Conservation (phyloP, 2,888 invertebrate species). For the Sesamia inferens region DNA sequence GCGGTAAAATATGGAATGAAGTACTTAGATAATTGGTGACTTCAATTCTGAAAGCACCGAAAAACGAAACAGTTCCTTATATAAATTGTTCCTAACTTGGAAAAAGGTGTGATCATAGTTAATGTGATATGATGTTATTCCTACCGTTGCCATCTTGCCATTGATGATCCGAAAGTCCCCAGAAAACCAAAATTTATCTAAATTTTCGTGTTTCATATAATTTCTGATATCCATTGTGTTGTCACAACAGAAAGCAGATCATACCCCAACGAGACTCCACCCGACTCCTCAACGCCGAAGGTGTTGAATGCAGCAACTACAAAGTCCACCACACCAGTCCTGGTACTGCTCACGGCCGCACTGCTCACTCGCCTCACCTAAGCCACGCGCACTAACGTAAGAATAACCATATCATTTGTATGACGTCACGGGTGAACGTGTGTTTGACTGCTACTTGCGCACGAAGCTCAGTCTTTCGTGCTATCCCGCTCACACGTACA, state of each 20-base stretch:
- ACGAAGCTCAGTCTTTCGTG: slow-evolving; percentile 35
- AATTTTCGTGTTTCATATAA: neutral
- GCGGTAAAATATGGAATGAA: too few species aligned
- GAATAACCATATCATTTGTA: slow-evolving; percentile 78
- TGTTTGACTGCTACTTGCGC: slow-evolving; percentile 62
- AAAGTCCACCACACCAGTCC: slow-evolving; percentile 58
- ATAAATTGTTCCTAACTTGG: too few species aligned
- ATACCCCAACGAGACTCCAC: slow-evolving; percentile 70
- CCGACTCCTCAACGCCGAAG: slow-evolving; percentile 78
- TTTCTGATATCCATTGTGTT: slow-evolving; percentile 11
- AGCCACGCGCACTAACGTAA: slow-evolving; percentile 63
- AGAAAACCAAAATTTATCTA: neutral
- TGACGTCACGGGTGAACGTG: slow-evolving; percentile 68
- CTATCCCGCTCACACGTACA: slow-evolving; percentile 42
- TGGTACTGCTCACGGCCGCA: slow-evolving; percentile 65
- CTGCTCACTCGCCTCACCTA: slow-evolving; percentile 71
- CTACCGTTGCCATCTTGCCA: neutral
- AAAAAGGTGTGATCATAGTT: neutral
- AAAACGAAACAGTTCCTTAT: too few species aligned
- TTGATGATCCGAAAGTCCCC: neutral
- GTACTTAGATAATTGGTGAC: too few species aligned
- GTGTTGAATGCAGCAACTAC: slow-evolving; percentile 64
- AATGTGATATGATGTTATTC: too few species aligned
- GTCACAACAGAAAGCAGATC: slow-evolving; percentile 65
- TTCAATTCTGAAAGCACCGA: neutral